Evolutionary conservation across 37 sponge, comb jelly and placozoan species (phyloP), one percentile per base, ranked within the genome.

Genomic region (Lycopodina hypogea): DNA sequence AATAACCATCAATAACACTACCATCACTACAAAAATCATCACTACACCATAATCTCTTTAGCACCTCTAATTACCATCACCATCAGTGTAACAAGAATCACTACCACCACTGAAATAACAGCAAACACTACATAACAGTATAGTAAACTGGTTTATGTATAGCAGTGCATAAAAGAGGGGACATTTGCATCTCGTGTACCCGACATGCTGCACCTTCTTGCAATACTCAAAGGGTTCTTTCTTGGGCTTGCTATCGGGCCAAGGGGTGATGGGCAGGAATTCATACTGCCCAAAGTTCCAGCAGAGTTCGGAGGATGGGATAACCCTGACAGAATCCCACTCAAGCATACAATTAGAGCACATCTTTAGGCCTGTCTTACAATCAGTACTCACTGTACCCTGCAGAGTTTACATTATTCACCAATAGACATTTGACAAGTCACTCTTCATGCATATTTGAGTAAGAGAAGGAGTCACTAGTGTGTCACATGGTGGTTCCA

Each of bases 221-320:
- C 90, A 90, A 35, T 90, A 90, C 63, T 81, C 82, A 77, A 81
- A 87, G 8, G 80, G 77, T 21, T 60, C 59, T 40, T 52, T 41
- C 7, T 26, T 74, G 0, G 81, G 80, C 42, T 79, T 78, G 11
- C 63, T 63, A 29, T 42, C 36, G n/a, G 84, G 89, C 56, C 72
- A 75, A 1, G 81, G 76, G 18, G 81, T 75, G 18, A 89, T 66
- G 23, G 90, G 85, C 0, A 90, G 76, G 21, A 30, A 18, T 8
- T 61, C 72, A 60, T 84, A 81, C 42, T 81, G 57, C 26, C 78
- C 83, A 71, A 87, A 90, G 56, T 84, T 85, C 76, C 81, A 71
- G 68, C 90, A 90, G 60, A 77, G 68, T 24, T 56, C 30, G 30
- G 82, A 80, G 8, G 86, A 56, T 8, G 82, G 78, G 56, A 90